phyloP scores from a whole-genome alignment of 2,888 invertebrate genomes.

The Brachypterus glaber region DNA sequence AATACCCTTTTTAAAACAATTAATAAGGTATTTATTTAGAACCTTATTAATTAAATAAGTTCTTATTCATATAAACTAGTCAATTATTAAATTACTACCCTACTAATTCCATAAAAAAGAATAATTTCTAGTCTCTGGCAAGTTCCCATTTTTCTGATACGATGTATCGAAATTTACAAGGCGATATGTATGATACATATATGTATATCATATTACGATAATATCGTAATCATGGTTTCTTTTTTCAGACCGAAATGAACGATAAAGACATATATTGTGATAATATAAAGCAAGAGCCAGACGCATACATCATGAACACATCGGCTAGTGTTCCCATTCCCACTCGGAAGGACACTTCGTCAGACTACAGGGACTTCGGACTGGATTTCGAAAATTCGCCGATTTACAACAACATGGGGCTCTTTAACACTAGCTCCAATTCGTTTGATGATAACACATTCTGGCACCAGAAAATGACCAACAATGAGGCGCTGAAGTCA shows the following conservation, averaged over 20 bases:
- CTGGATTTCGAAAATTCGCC: constrained; percentile 51
- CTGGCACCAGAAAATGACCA: constrained; percentile 39
- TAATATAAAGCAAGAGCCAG: constrained; percentile 54
- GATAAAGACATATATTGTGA: constrained; percentile 57
- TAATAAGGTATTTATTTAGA: no score
- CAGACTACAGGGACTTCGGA: constrained; percentile 42
- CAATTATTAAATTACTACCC: no score
- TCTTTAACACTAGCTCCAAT: constrained; percentile 33
- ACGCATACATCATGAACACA: constrained; percentile 39
- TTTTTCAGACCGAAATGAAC: constrained; percentile 44
- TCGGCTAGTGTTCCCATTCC: constrained; percentile 59
- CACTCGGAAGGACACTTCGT: constrained; percentile 42
- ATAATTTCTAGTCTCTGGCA: no score
- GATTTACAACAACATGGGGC: constrained; percentile 39
- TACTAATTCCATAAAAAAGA: no score
- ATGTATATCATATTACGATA: no score
- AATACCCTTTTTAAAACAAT: no score
- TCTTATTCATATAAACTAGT: no score
- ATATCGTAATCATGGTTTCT: neutral
- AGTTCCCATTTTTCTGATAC: no score
- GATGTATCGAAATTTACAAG: no score
- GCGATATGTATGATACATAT: no score
- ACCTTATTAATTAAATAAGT: no score
- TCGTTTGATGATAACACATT: constrained; percentile 41
- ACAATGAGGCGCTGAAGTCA: constrained; percentile 37